A percentile compares a stretch with the other conserved stretches of the same genome.
Conservation (phyloP, 2,113 vertebrate genomes). For the Ciconia maguari region DNA sequence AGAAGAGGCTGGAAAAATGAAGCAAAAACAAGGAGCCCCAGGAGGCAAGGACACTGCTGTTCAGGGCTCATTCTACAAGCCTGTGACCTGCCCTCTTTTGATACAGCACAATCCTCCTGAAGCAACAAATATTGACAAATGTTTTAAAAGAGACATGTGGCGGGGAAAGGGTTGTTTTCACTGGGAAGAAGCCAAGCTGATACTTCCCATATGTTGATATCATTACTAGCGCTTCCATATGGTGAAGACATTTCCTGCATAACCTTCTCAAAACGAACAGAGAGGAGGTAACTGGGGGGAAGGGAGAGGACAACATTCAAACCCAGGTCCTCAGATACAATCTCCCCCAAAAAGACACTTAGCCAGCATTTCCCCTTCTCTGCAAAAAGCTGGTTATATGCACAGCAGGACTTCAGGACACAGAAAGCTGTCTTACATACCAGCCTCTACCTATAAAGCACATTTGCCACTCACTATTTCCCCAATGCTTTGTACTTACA, state of each 20-base stretch:
- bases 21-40: background rate
- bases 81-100: background rate
- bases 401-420: background rate
- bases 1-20: background rate
- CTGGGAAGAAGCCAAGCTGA: slow-evolving; percentile 38
- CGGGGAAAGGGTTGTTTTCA: slow-evolving; percentile 27
- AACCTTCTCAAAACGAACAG: background rate
- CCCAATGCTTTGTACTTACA: background rate
- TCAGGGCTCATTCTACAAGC: background rate
- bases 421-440: background rate
- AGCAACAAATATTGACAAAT: slow-evolving; percentile 15
- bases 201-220: slow-evolving; percentile 36
- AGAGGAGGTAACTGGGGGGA: background rate
- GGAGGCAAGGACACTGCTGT: background rate
- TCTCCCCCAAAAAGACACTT: background rate
- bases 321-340: rapidly evolving
- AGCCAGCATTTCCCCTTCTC: background rate
- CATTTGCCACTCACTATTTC: background rate
- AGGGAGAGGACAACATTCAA: background rate
- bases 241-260: slow-evolving; percentile 48
- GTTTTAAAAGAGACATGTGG: background rate
- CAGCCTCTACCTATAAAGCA: background rate
- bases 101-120: background rate
- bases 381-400: background rate
- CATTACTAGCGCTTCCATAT: slow-evolving; percentile 31